These are phyloP conservation scores for Clarias gariepinus DNA, from an alignment of 2,113 vertebrate genomes.

Conservation along the genomic window DNA sequence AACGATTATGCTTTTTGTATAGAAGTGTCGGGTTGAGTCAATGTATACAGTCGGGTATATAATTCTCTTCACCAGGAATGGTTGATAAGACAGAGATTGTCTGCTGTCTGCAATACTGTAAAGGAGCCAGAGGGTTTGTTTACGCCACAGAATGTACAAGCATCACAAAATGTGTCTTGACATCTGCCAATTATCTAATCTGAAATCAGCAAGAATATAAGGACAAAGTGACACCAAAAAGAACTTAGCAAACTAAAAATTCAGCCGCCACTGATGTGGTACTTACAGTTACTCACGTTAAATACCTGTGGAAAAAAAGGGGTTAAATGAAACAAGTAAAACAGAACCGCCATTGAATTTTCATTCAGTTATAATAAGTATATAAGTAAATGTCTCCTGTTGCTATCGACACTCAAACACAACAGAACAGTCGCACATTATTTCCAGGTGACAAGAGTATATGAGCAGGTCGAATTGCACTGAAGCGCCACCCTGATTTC, in stretches of 20 bases:
- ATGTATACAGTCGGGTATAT: neutral
- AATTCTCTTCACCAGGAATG: constrained; percentile 13
- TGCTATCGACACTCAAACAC: neutral
- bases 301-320: neutral
- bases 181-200: neutral
- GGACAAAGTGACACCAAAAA: constrained; percentile 12
- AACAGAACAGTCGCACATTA: neutral
- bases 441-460: neutral
- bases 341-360: neutral
- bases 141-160: constrained; percentile 16
- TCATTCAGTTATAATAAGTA: neutral
- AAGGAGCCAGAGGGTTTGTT: constrained; percentile 1
- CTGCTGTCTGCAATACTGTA: constrained; percentile 29
- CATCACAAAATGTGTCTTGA: neutral
- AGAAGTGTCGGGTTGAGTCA: constrained; percentile 9
- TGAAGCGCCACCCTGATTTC: neutral
- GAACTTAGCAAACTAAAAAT: neutral
- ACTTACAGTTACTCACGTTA: neutral
- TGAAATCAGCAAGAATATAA: neutral
- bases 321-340: neutral
- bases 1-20: neutral
- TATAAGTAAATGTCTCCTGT: neutral
- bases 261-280: neutral
- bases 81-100: constrained; percentile 1
- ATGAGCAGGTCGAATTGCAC: neutral